Percentiles rank a stretch among this genome's conserved stretches.
Conservation (phyloP, 2,113 vertebrate species). For the Phalacrocorax aristotelis region DNA sequence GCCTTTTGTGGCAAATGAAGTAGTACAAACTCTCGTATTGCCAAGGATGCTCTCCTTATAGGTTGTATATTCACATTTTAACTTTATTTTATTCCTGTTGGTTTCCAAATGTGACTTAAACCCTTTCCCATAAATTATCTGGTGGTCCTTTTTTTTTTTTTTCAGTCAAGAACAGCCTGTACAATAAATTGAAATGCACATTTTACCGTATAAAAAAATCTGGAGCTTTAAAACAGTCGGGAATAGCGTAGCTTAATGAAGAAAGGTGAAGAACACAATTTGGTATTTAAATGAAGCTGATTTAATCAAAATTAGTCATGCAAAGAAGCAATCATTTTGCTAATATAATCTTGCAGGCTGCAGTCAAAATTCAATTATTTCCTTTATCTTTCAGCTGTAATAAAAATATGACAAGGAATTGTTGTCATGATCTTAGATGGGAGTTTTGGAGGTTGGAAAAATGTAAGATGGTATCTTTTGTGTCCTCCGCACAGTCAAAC, state of each 20-base stretch:
- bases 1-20: slow-evolving; percentile 1
- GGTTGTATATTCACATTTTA: not conserved
- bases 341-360: slow-evolving; percentile 52
- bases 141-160: not conserved
- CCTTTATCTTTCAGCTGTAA: slow-evolving; percentile 55
- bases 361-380: slow-evolving; percentile 61
- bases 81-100: slow-evolving; percentile 14
- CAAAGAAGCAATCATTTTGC: slow-evolving; percentile 53
- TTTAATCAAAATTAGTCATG: slow-evolving; percentile 73
- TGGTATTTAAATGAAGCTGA: slow-evolving; percentile 64
- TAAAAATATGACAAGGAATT: slow-evolving; percentile 56
- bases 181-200: not conserved
- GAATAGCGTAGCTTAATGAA: slow-evolving; percentile 20
- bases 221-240: not conserved
- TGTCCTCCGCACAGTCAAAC: not conserved
- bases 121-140: not conserved
- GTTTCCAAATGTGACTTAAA: slow-evolving; percentile 40
- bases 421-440: slow-evolving; percentile 20
- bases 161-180: not conserved
- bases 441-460: not conserved
- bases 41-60: not conserved
- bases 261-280: slow-evolving; percentile 44
- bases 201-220: not conserved
- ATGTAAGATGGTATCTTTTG: not conserved
- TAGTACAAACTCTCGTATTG: not conserved